phyloP scores from a whole-genome alignment of 2,888 invertebrate species.

The Slavum lentiscoides region DNA sequence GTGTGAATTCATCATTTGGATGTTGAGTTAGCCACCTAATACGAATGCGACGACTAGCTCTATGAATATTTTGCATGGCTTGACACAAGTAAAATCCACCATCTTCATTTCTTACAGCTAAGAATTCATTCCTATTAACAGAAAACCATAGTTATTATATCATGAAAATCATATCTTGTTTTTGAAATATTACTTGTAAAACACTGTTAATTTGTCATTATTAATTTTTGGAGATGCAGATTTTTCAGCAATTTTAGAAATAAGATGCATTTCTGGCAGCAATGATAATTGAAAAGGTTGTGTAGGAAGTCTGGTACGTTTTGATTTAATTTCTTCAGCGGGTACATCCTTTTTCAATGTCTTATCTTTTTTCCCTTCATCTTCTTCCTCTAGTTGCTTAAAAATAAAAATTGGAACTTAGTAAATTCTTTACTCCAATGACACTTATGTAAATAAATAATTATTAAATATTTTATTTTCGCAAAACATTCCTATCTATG shows the following conservation, averaged over 20 bases:
- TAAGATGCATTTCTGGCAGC: constrained; percentile 75
- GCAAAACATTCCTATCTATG: no score
- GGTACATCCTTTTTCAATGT: constrained; percentile 57
- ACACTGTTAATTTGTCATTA: constrained; percentile 82
- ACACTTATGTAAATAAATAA: no score
- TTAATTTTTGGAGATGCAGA: constrained; percentile 64
- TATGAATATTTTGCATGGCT: constrained; percentile 87
- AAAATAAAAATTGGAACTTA: not conserved
- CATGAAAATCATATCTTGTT: not conserved
- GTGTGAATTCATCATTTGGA: constrained; percentile 75
- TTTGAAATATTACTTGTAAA: constrained; percentile 71
- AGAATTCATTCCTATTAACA: constrained; percentile 74
- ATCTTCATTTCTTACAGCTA: constrained; percentile 88
- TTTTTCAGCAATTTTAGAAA: constrained; percentile 71
- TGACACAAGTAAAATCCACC: constrained; percentile 88
- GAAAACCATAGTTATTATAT: constrained; percentile 7
- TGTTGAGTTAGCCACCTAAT: constrained; percentile 85
- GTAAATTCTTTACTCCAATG: no score
- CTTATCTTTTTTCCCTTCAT: constrained; percentile 41
- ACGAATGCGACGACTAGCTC: constrained; percentile 79
- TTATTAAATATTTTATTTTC: no score
- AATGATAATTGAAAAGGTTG: constrained; percentile 80
- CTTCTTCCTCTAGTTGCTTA: constrained; percentile 28
- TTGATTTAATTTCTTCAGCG: constrained; percentile 62
- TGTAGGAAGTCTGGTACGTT: constrained; percentile 68